Percentiles rank a stretch among this genome's conserved stretches.
These are phyloP conservation scores for Leptura quadrifasciata DNA, from an alignment of 2,888 invertebrate genomes.

Conservation along the genomic window DNA sequence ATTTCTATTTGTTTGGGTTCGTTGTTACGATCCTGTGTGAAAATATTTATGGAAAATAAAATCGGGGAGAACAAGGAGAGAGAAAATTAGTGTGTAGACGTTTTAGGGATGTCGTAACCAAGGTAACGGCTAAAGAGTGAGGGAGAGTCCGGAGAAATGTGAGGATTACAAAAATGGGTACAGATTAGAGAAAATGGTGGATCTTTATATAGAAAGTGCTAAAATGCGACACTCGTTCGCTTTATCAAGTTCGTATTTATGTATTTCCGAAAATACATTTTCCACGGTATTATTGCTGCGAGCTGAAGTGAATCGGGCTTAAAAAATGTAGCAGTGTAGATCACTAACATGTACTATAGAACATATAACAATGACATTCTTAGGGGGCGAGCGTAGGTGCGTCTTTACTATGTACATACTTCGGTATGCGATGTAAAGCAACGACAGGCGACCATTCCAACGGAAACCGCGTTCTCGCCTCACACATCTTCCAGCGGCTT, in stretches of 20 bases:
- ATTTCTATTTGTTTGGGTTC: conserved; percentile 7
- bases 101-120: conserved; percentile 62
- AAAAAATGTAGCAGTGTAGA: no score
- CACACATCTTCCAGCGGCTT: no score
- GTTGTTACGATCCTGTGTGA: conserved; percentile 41
- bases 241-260: conserved; percentile 25
- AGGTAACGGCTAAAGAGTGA: conserved; percentile 57
- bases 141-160: conserved; percentile 68
- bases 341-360: no score
- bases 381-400: no score
- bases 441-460: no score
- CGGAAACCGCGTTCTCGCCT: no score
- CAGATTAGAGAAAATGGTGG: conserved; percentile 59
- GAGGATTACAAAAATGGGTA: conserved; percentile 73
- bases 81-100: conserved; percentile 62
- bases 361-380: no score
- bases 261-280: conserved; percentile 3
- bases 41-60: conserved; percentile 63
- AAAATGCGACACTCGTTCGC: conserved; percentile 22
- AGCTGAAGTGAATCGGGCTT: neutral
- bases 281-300: neutral
- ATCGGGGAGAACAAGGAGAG: conserved; percentile 62
- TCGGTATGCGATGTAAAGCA: no score
- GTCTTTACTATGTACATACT: no score
- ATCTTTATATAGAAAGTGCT: conserved; percentile 40